Percentiles rank a stretch among this genome's conserved stretches.
phyloP scores from a whole-genome alignment of 30 jellyfish, hydroid and myxozoan genomes.

The Aurelia sp. region DNA sequence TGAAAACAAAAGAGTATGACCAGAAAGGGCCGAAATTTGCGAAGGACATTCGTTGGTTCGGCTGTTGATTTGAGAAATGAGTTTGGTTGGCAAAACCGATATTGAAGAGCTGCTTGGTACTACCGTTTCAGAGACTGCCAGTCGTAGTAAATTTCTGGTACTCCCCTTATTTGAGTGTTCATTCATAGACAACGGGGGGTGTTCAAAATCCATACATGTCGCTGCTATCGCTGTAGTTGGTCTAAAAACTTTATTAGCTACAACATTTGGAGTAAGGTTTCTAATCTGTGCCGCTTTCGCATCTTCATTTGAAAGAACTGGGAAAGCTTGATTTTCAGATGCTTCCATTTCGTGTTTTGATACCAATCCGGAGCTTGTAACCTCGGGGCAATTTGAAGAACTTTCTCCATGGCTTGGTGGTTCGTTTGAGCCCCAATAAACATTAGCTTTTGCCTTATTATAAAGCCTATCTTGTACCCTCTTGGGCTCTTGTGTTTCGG shows the following conservation, averaged over 20 bases:
- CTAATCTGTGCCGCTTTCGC: neutral
- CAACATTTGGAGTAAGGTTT: neutral
- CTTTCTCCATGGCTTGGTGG: constrained; percentile 18
- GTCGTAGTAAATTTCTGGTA: too few relatives aligned
- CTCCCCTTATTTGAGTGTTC: too few relatives aligned
- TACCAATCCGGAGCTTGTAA: neutral
- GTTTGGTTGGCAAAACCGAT: too few relatives aligned
- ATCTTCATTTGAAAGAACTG: neutral
- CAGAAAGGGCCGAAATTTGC: too few relatives aligned
- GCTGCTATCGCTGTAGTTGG: neutral
- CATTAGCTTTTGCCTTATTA: constrained; percentile 45
- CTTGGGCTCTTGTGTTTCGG: constrained; percentile 12
- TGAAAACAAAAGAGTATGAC: too few relatives aligned
- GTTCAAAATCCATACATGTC: too few relatives aligned
- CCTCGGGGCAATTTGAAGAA: neutral
- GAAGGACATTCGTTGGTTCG: too few relatives aligned
- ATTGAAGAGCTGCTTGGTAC: too few relatives aligned
- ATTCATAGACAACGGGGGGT: too few relatives aligned
- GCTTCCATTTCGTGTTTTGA: neutral
- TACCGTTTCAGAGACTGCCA: too few relatives aligned
- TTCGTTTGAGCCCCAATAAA: constrained; percentile 68
- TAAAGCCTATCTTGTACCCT: constrained; percentile 44
- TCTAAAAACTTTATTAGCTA: neutral
- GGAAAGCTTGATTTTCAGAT: neutral
- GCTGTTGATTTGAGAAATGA: too few relatives aligned